Evolutionary conservation across 2,797 vertebrate species (phyloP).

Genomic region (Tragelaphus oryx): DNA sequence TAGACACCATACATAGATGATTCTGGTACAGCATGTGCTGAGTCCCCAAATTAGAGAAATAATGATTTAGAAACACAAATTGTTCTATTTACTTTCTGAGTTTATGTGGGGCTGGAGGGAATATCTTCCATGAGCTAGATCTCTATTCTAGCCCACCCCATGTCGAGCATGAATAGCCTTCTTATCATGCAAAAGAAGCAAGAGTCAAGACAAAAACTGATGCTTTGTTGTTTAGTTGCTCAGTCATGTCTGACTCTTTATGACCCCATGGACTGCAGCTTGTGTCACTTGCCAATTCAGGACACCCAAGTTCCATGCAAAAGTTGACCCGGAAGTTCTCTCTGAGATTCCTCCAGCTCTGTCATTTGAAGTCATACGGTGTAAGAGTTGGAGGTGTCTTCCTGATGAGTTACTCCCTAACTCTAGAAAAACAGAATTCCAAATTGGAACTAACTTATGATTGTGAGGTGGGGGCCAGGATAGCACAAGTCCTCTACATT

Average conservation of each 20-base stretch:
- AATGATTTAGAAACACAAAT: background rate
- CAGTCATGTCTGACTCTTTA: background rate
- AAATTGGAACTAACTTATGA: background rate
- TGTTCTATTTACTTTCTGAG: background rate
- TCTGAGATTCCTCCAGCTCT: background rate
- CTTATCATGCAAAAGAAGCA: background rate
- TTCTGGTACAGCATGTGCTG: background rate
- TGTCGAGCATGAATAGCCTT: background rate
- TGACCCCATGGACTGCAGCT: background rate
- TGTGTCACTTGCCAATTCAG: background rate
- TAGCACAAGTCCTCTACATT: background rate
- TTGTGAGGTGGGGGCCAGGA: background rate
- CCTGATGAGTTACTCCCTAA: conserved; percentile 41
- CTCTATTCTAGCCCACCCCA: background rate
- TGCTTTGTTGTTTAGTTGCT: background rate
- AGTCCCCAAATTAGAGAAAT: background rate
- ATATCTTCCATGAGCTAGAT: background rate
- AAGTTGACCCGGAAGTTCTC: background rate
- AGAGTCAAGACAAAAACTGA: background rate
- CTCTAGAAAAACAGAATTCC: background rate
- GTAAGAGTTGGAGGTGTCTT: conserved; percentile 55
- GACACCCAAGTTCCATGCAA: background rate
- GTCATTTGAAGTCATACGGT: conserved; percentile 7
- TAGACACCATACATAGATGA: background rate
- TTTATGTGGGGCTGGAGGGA: background rate